Evolutionary conservation across 2,888 invertebrate species (phyloP).

Genomic region (Protonemura montana): DNA sequence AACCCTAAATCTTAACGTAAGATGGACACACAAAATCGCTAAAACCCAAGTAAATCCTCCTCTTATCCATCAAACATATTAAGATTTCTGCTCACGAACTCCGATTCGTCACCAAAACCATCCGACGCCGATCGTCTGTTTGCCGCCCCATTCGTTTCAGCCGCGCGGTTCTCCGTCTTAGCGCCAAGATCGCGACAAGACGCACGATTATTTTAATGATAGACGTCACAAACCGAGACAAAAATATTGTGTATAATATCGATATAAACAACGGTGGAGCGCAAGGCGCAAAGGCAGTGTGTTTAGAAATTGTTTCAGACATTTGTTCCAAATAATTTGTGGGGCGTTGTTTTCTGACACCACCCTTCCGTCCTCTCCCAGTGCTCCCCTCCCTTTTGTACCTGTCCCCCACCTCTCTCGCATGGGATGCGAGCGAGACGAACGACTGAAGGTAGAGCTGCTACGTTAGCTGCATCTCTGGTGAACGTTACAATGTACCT

Average conservation of each 20-base stretch:
- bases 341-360: slow-evolving; percentile 44
- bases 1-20: too few species aligned
- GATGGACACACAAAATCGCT: background rate
- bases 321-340: slow-evolving; percentile 45
- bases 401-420: background rate
- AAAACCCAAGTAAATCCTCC: background rate
- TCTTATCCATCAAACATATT: background rate
- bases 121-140: background rate
- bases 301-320: slow-evolving; percentile 39
- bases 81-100: background rate
- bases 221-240: background rate
- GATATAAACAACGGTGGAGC: background rate
- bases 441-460: too few species aligned
- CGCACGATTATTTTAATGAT: background rate
- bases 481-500: too few species aligned
- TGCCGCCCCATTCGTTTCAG: background rate
- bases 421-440: background rate
- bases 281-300: background rate
- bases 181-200: background rate
- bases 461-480: background rate
- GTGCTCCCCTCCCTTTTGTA: slow-evolving; percentile 28
- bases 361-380: slow-evolving; percentile 47
- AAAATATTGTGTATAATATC: background rate
- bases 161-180: background rate
- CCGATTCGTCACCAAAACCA: background rate